A percentile compares a stretch with the other conserved stretches of the same genome.
Evolutionary conservation across 2,113 vertebrate species (phyloP).

Genomic region (Amphiprion percula): DNA sequence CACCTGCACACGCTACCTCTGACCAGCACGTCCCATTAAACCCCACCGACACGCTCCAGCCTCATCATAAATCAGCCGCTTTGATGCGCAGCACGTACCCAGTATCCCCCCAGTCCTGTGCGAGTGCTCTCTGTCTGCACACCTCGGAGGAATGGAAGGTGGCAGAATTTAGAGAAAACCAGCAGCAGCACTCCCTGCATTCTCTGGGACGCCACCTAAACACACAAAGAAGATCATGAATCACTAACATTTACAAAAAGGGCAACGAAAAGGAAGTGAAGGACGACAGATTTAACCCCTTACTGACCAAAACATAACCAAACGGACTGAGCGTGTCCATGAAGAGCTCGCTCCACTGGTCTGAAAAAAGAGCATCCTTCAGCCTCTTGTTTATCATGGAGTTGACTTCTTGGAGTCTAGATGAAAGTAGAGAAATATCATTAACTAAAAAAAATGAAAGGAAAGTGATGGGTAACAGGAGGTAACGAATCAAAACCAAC

Average conservation of each 20-base stretch:
- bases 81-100: constrained; percentile 82
- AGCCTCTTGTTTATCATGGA: constrained; percentile 97
- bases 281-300: not conserved
- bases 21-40: not conserved
- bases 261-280: not conserved
- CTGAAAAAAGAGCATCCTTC: constrained; percentile 96
- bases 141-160: constrained; percentile 90
- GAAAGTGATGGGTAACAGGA: constrained; percentile 31
- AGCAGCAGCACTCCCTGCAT: constrained; percentile 97
- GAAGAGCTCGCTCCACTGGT: constrained; percentile 97
- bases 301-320: constrained; percentile 94
- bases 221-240: not conserved
- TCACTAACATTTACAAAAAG: not conserved
- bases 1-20: not conserved
- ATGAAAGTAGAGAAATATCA: constrained; percentile 36
- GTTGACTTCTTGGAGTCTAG: constrained; percentile 96
- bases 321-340: constrained; percentile 94
- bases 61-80: constrained; percentile 23
- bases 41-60: constrained; percentile 24
- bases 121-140: constrained; percentile 94
- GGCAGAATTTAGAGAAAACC: constrained; percentile 94
- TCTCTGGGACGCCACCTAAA: constrained; percentile 93
- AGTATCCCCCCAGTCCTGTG: constrained; percentile 89
- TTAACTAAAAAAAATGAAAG: constrained; percentile 3
- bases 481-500: constrained; percentile 35